Percentiles rank a stretch among this genome's conserved stretches.
phyloP scores from a whole-genome alignment of 2,888 invertebrate genomes.

The Pristionchus japonicus region DNA sequence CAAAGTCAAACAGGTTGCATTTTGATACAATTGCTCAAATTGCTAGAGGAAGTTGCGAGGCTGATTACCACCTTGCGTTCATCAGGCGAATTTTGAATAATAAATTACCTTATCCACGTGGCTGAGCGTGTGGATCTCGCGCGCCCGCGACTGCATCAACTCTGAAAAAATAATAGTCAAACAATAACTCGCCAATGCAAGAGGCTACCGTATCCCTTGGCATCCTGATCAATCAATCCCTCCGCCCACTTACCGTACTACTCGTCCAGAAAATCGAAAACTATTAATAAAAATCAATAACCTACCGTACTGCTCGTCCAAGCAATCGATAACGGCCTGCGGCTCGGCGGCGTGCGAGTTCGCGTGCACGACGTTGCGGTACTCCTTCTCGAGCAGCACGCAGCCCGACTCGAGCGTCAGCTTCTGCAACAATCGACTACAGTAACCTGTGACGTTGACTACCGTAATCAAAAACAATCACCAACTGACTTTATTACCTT shows the following conservation, averaged over 20 bases:
- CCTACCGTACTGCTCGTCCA: constrained; percentile 52
- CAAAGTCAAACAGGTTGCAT: too few relatives aligned
- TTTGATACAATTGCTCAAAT: too few relatives aligned
- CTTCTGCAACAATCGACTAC: constrained; percentile 58
- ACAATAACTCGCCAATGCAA: background rate
- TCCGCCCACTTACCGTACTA: too few relatives aligned
- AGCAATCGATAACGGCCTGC: constrained; percentile 50
- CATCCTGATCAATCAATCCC: too few relatives aligned
- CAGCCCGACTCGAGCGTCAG: constrained; percentile 70
- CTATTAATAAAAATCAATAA: too few relatives aligned
- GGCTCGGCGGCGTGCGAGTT: constrained; percentile 56
- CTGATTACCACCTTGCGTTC: too few relatives aligned
- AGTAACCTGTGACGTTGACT: background rate
- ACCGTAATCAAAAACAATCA: background rate
- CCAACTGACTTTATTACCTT: background rate
- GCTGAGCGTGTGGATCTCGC: constrained; percentile 52
- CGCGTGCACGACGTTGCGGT: constrained; percentile 61
- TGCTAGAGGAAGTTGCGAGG: too few relatives aligned
- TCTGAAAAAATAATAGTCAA: constrained; percentile 40
- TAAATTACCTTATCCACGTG: constrained; percentile 42
- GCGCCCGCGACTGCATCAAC: constrained; percentile 48
- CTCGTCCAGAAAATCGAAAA: too few relatives aligned
- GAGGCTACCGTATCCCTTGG: background rate
- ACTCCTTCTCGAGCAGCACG: constrained; percentile 68
- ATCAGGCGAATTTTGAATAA: too few relatives aligned